A percentile compares a stretch with the other conserved stretches of the same genome.
Conservation (phyloP, 2,797 vertebrate species). For the Pogonophryne albipinna region DNA sequence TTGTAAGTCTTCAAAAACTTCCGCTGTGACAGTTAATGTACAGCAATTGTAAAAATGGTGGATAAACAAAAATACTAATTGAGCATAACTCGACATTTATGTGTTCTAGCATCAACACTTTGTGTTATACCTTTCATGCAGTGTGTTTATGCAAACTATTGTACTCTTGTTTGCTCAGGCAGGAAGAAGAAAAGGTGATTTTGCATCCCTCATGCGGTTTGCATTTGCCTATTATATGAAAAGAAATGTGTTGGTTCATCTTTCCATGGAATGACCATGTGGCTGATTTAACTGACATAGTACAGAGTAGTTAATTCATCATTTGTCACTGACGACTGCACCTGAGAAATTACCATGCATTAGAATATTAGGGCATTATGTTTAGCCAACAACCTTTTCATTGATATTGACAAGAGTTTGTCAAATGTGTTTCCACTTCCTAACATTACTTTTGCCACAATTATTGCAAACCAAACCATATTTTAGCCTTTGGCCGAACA, state of each 20-base stretch:
- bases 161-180: neutral
- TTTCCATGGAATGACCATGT: neutral
- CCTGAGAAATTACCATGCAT: neutral
- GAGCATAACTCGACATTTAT: neutral
- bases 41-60: neutral
- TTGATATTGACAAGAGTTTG: neutral
- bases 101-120: neutral
- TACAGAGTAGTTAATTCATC: neutral
- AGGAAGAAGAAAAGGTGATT: slow-evolving; percentile 11
- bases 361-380: neutral
- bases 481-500: neutral
- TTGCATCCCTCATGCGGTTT: slow-evolving; percentile 6
- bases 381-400: neutral
- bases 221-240: slow-evolving; percentile 3
- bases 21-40: neutral
- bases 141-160: slow-evolving; percentile 27
- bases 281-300: neutral
- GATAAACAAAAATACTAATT: neutral
- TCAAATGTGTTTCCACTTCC: neutral
- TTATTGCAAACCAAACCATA: neutral
- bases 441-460: neutral
- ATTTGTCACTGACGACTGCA: neutral
- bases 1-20: neutral
- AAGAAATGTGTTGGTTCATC: slow-evolving; percentile 1
- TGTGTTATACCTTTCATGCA: neutral